A percentile compares a stretch with the other conserved stretches of the same genome.
phyloP scores from a whole-genome alignment of 2,113 vertebrate genomes.

The Melospiza georgiana region DNA sequence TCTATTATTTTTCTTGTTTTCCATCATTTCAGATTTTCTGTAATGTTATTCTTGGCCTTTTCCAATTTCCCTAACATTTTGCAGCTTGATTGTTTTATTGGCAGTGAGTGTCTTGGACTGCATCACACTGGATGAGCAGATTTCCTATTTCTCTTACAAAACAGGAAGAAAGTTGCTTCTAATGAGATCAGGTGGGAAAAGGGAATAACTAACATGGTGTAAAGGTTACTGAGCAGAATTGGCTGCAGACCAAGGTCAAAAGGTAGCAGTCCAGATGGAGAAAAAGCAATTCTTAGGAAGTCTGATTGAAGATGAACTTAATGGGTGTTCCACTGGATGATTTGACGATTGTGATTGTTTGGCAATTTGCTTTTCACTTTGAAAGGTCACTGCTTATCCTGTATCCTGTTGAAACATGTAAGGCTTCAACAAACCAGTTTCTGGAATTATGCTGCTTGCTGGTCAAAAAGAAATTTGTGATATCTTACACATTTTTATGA shows the following conservation, averaged over 20 bases:
- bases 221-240: not conserved
- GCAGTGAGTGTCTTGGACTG: not conserved
- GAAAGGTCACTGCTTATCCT: slow-evolving; percentile 47
- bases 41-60: not conserved
- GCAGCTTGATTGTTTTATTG: not conserved
- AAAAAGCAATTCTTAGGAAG: slow-evolving; percentile 56
- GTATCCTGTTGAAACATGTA: slow-evolving; percentile 21
- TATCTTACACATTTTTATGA: not conserved
- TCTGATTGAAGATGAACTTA: not conserved
- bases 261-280: slow-evolving; percentile 1
- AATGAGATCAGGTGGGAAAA: slow-evolving; percentile 42
- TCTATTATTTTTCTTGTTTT: not conserved
- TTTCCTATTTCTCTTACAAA: slow-evolving; percentile 42
- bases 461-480: not conserved
- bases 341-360: slow-evolving; percentile 14
- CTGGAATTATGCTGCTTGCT: not conserved
- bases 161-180: slow-evolving; percentile 47
- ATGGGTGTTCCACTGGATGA: not conserved
- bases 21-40: not conserved
- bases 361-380: slow-evolving; percentile 47
- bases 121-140: not conserved
- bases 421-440: not conserved
- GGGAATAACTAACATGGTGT: slow-evolving; percentile 24
- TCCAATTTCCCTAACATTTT: not conserved
- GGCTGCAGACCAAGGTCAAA: slow-evolving; percentile 33